Base-by-base conservation (phyloP, 2,888 invertebrate species). In the Meta bourneti region DNA sequence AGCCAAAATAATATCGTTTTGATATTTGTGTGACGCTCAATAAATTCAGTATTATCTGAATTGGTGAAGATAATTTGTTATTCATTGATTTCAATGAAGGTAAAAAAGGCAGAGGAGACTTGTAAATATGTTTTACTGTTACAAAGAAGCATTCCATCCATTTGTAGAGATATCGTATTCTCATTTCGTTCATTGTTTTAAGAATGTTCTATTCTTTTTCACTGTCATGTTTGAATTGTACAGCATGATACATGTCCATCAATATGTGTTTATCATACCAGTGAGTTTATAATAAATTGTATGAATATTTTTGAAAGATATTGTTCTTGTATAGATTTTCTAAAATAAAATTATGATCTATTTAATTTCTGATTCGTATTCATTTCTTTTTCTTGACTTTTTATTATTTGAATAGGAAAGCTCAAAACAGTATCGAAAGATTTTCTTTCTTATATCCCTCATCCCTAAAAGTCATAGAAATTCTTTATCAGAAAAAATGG, bases 281-380 rank as follows among this genome's bases (percentile, higher is more conserved):
- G 79, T 79, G 79, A 79, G 8, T 20, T 20, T 61, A 11, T 79
- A 6, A 13, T 61, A 20, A 19, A 54, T 77, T 79, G 54, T 54
- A 20, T 52, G 79, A 54, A 54, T 54, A 20, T 61, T 19, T 49
- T 79, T 61, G 78, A 54, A 20, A 79, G 34, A 79, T 52, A 54
- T 13, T 79, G 34, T 79, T 54, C 61, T 77, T 77, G 77, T 77
- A 79, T 11, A 79, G 77, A 72, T 20, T 79, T 79, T 52, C 20
- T 61, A 54, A 79, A 79, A 79, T 79, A 79, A 79, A 79, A 52
- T 79, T 79, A 19, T 74, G 7, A 61, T 61, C 5, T 61, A 61
- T 61, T 61, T 61, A 8, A 34, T 61, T 8, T 16, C 11, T 16
- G 16, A 9, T 9, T 61, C 8, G 7, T 61, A 9, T 9, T 61